Base-by-base conservation (phyloP, 2,797 vertebrate genomes). In the Channa striata region DNA sequence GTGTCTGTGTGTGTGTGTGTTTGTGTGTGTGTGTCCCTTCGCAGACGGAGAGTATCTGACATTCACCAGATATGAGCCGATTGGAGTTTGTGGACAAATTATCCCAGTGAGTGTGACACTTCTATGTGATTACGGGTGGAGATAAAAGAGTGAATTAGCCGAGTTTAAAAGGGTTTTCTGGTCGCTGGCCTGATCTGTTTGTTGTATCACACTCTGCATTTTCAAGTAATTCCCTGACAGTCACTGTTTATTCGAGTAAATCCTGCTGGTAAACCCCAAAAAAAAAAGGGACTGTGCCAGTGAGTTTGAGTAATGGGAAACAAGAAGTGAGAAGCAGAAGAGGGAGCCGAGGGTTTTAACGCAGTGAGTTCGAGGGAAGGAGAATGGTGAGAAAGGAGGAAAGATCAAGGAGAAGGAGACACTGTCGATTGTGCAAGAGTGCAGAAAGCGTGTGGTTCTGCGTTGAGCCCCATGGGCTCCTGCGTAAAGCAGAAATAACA, bases 11-110 rank as follows among this genome's bases (percentile, higher is more conserved):
- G 25, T 30, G 2, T 30, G 25, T 30, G 37, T 66, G 7, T 63
- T 20, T 81, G 51, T 77, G 68, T 79, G 89, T 91, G 86, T 72
- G 66, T 78, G 68, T 78, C 74, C 59, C 58, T 72, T 53, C 50
- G 72, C 94, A 99, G 98, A 99, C 94, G 98, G 98, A 91, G 97
- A 98, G 85, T 99, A 96, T 94, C 96, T 99, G 89, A 96, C 97
- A 25, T 98, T 99, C 91, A 99, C 98, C 89, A 96, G 96, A 93
- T 94, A 97, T 23, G 98, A 99, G 91, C 98, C 98, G 82, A 97
- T 99, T 12, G 98, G 98, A 86, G 97, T 99, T 78, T 99, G 98
- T 85, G 98, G 98, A 95, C 98, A 99, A 95, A 99, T 99, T 93
- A 96, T 99, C 90, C 98, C 98, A 51, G 98, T 99, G 92, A 99